Evolutionary conservation across 2,888 invertebrate genomes (phyloP), one percentile per base, ranked within the genome.

Genomic region (Caradrina kadenii): DNA sequence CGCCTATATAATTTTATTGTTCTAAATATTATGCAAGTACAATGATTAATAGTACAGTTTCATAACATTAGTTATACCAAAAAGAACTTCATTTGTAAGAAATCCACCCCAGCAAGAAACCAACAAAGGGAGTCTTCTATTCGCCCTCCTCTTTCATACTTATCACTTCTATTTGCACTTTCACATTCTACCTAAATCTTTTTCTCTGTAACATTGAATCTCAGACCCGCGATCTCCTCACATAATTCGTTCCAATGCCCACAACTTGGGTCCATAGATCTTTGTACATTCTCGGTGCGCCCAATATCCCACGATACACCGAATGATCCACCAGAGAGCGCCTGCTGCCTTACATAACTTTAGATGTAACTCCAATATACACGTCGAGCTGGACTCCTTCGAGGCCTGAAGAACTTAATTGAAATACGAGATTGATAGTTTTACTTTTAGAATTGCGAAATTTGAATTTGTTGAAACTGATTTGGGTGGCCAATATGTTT

Each of bases 231-330:
- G 59, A 50, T 21, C 19, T 31, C 52, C 13, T 26, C 50, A 62
- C 31, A 58, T 77, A 50, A 61, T 59, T 62, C 48, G 42, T 53
- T 19, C 42, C 50, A 59, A 61, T 52, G 55, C 66, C 59, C 62
- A 39, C 80, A 53, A 52, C 69, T 69, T 52, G 69, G 48, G 26
- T 59, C 58, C 48, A 45, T 13, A 48, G 58, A 54, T 64, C 64
- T 45, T 26, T 49, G 35, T 63, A 75, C 62, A 74, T 65, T 79
- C 75, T 52, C 62, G 31, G 61, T 31, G 26, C 45, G 52, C 10
- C 52, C 76, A 80, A 75, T 75, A 77, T 67, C 31, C 64, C 75
- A 17, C 58, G 69, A 54, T 62, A 77, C 75, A 45, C 52, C 19
- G 15, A 31, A 19, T 39, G 63, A 61, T 54, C 50, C 63, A 42